Evolutionary conservation across 2,888 invertebrate species (phyloP).

Genomic region (Cheilosia pagana): DNA sequence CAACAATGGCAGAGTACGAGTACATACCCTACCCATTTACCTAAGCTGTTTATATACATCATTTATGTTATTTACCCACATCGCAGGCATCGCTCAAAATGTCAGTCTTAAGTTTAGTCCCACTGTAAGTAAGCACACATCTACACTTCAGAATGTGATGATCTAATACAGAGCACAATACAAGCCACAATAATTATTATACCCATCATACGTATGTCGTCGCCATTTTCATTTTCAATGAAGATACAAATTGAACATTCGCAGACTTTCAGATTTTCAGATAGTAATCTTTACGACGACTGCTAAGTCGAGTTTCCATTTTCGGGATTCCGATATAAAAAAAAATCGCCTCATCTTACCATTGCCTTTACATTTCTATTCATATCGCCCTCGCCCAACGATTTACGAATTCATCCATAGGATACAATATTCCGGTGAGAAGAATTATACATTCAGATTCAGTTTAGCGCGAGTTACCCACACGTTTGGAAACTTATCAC

Average conservation of each 20-base stretch:
- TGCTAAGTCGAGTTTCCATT: slow-evolving; percentile 59
- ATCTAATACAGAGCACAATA: slow-evolving; percentile 60
- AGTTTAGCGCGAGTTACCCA: slow-evolving; percentile 16
- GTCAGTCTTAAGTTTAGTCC: slow-evolving; percentile 21
- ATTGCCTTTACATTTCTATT: slow-evolving; percentile 16
- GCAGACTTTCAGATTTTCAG: slow-evolving; percentile 45
- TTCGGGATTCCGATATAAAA: slow-evolving; percentile 33
- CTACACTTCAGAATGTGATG: slow-evolving; percentile 45
- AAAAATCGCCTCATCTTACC: slow-evolving; percentile 35
- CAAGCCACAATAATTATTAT: slow-evolving; percentile 11
- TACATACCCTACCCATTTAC: slow-evolving; percentile 1
- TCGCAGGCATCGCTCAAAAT: slow-evolving; percentile 17
- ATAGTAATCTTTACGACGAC: slow-evolving; percentile 66
- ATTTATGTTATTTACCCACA: slow-evolving; percentile 1
- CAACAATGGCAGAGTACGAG: slow-evolving; percentile 15
- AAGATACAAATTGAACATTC: slow-evolving; percentile 57
- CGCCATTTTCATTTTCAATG: slow-evolving; percentile 15
- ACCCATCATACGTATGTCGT: slow-evolving; percentile 11
- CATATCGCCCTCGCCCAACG: slow-evolving; percentile 20
- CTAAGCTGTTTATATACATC: neutral
- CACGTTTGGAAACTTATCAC: slow-evolving; percentile 1
- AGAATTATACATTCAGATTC: slow-evolving; percentile 7
- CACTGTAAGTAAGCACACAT: slow-evolving; percentile 6
- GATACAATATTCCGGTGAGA: slow-evolving; percentile 10
- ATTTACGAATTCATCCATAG: neutral